Evolutionary conservation across 1,140 invertebrate genomes (phyloP).

Genomic region (Diorhabda elongata): DNA sequence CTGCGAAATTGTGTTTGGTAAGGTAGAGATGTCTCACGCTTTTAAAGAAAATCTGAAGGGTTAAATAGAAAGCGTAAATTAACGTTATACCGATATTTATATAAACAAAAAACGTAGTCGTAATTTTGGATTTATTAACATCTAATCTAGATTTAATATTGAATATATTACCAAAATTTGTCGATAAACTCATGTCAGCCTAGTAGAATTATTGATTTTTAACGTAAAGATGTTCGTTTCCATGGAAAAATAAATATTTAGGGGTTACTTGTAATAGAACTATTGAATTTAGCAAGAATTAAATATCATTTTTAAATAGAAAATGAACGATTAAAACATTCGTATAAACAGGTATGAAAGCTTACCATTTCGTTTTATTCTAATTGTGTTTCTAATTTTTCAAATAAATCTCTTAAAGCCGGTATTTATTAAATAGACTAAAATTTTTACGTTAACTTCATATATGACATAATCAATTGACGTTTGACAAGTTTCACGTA

Average conservation of each 20-base stretch:
- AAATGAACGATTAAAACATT: no score
- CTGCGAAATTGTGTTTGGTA: slow-evolving; percentile 40
- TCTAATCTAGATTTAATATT: not conserved
- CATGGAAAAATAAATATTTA: not conserved
- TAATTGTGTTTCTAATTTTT: not conserved
- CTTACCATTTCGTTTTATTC: slow-evolving; percentile 7
- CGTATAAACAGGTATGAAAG: not conserved
- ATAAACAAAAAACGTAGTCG: not conserved
- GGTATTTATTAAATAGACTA: not conserved
- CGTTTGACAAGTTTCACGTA: not conserved
- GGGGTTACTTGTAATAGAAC: not conserved
- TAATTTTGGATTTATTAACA: not conserved
- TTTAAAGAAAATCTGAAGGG: not conserved
- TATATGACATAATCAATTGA: not conserved
- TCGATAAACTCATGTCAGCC: not conserved
- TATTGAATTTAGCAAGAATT: not conserved
- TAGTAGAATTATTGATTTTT: not conserved
- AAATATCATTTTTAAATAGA: no score
- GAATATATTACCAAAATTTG: not conserved
- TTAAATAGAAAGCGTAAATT: not conserved
- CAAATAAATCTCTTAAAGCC: not conserved
- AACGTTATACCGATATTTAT: not conserved
- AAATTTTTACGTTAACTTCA: not conserved
- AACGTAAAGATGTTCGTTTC: not conserved
- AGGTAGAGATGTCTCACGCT: not conserved